Evolutionary conservation across 2,888 invertebrate genomes (phyloP).

Genomic region (Eudemis profundana): DNA sequence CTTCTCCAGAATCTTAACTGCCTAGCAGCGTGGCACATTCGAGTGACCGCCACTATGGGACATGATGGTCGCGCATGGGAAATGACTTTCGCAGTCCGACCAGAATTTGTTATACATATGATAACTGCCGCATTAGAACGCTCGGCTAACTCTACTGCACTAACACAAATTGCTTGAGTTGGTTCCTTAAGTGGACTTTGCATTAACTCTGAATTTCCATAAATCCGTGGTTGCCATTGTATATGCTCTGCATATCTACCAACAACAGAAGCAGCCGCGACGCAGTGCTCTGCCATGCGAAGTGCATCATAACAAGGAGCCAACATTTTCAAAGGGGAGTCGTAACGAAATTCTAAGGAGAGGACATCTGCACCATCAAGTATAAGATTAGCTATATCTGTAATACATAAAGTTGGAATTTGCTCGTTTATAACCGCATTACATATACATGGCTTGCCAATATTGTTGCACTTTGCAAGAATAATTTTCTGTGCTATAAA

Average conservation of each 20-base stretch:
- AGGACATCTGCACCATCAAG: constrained; percentile 96
- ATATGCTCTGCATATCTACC: constrained; percentile 95
- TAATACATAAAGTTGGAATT: constrained; percentile 90
- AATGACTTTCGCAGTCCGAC: constrained; percentile 88
- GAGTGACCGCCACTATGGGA: constrained; percentile 90
- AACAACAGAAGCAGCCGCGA: constrained; percentile 89
- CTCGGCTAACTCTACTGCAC: constrained; percentile 74
- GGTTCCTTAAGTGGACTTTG: constrained; percentile 84
- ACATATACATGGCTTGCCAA: constrained; percentile 94
- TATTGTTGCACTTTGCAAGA: constrained; percentile 92
- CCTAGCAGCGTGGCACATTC: constrained; percentile 88
- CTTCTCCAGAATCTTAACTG: constrained; percentile 84
- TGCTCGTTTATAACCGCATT: constrained; percentile 94
- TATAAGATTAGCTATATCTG: constrained; percentile 96
- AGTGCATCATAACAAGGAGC: constrained; percentile 65
- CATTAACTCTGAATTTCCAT: constrained; percentile 88
- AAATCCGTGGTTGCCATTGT: constrained; percentile 91
- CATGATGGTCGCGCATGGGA: constrained; percentile 89
- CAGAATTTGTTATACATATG: constrained; percentile 91
- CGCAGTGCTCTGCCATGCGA: constrained; percentile 87
- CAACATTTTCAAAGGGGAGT: constrained; percentile 72
- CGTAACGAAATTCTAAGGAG: constrained; percentile 88
- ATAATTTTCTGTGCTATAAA: constrained; percentile 95
- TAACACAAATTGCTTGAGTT: constrained; percentile 81
- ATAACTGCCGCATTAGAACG: constrained; percentile 82